Evolutionary conservation across 2,888 invertebrate genomes (phyloP).

Genomic region (Leucophora obtusa): DNA sequence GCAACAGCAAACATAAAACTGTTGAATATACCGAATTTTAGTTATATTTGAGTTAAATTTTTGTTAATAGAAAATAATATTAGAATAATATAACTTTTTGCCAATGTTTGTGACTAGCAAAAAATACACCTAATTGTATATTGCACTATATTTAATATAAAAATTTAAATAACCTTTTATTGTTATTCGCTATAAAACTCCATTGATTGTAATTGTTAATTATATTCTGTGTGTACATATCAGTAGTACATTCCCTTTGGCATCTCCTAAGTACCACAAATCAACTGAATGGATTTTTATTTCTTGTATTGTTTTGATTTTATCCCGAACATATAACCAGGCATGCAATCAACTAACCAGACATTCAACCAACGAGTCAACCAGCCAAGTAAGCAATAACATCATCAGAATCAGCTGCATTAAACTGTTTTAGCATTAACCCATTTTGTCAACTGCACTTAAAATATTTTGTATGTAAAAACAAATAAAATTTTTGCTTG

Average conservation of each 20-base stretch:
- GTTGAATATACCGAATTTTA: no score
- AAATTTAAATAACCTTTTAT: background rate
- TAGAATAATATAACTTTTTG: no score
- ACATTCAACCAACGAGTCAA: conserved; percentile 22
- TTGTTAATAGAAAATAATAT: no score
- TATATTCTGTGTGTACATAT: background rate
- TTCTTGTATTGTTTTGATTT: conserved; percentile 55
- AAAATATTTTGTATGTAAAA: no score
- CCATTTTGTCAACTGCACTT: conserved; percentile 5
- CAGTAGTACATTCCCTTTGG: conserved; percentile 29
- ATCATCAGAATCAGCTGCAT: conserved; percentile 52
- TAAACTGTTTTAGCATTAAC: conserved; percentile 57
- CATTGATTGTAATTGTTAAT: conserved; percentile 34
- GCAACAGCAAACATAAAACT: no score
- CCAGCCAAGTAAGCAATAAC: conserved; percentile 38
- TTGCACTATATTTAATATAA: background rate
- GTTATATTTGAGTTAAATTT: no score
- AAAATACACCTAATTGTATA: no score
- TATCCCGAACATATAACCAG: conserved; percentile 14
- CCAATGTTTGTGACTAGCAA: no score
- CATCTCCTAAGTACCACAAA: conserved; percentile 53
- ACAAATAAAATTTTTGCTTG: no score
- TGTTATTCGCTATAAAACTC: background rate
- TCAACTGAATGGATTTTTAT: conserved; percentile 39
- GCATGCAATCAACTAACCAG: conserved; percentile 35